These are phyloP conservation scores for Archocentrus centrarchus DNA, from an alignment of 2,113 vertebrate genomes.

Conservation along the genomic window DNA sequence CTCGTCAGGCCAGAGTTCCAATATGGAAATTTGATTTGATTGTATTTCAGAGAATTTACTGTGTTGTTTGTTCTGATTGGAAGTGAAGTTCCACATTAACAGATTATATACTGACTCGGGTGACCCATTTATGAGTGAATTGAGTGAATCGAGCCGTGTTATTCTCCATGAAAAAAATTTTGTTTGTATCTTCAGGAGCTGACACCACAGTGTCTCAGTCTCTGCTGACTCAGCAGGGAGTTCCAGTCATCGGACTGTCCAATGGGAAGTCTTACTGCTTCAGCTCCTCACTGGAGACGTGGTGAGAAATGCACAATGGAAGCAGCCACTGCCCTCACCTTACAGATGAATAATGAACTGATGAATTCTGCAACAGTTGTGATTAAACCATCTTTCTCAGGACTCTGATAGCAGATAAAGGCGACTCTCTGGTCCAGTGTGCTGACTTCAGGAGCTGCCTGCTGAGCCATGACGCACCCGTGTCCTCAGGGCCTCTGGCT, in stretches of 20 bases:
- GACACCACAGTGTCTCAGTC: constrained; percentile 91
- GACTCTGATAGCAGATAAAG: constrained; percentile 95
- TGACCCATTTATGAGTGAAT: not conserved
- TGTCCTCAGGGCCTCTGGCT: constrained; percentile 92
- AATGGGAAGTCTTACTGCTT: constrained; percentile 97
- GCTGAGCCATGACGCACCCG: constrained; percentile 88
- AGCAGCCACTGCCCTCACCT: fast-evolving
- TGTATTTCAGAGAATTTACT: too few species aligned
- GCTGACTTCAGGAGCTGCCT: constrained; percentile 96
- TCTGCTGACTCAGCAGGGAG: constrained; percentile 93
- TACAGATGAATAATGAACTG: fast-evolving
- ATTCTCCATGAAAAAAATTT: fast-evolving
- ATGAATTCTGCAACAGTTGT: not conserved
- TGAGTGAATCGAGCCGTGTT: fast-evolving
- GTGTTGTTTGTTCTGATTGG: too few species aligned
- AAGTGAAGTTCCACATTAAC: too few species aligned
- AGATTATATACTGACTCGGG: too few species aligned
- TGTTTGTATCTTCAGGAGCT: constrained; percentile 78
- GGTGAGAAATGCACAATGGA: constrained; percentile 36
- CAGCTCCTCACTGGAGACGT: constrained; percentile 87
- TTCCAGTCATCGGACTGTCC: constrained; percentile 92
- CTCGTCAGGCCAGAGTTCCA: not conserved
- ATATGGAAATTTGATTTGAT: too few species aligned
- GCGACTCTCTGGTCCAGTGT: constrained; percentile 93
- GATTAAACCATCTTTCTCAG: constrained; percentile 65